phyloP scores from a whole-genome alignment of 2,113 vertebrate species.

The Lota lota region DNA sequence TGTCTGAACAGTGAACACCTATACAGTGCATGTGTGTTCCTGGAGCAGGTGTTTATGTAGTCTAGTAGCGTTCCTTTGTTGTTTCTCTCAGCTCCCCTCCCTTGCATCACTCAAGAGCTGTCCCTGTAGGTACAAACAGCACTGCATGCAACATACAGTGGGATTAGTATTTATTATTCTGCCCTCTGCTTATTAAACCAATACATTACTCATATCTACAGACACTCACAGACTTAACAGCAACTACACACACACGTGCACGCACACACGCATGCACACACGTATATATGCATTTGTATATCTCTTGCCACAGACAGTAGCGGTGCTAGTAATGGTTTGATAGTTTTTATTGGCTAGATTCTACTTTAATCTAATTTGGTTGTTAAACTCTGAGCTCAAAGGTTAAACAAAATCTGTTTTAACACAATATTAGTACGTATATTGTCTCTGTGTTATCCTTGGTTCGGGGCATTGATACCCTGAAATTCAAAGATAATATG shows the following conservation, averaged over 20 bases:
- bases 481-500: constrained; percentile 28
- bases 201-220: constrained; percentile 19
- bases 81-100: constrained; percentile 32
- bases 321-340: no score
- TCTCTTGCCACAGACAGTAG: no score
- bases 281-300: background rate
- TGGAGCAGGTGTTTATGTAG: constrained; percentile 19
- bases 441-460: constrained; percentile 2
- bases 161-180: constrained; percentile 51
- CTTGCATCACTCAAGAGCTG: constrained; percentile 40
- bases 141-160: constrained; percentile 41
- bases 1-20: background rate
- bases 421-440: background rate
- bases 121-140: constrained; percentile 41
- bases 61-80: constrained; percentile 18
- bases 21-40: constrained; percentile 6
- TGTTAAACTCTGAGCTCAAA: constrained; percentile 44
- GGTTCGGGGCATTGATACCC: constrained; percentile 20
- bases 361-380: constrained; percentile 20
- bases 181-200: constrained; percentile 42
- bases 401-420: background rate
- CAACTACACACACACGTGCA: constrained; percentile 4
- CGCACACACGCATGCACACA: background rate
- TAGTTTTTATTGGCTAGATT: background rate
- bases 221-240: no score